Base-by-base conservation (phyloP, 1,140 invertebrate species). In the Drosophila neocordata region DNA sequence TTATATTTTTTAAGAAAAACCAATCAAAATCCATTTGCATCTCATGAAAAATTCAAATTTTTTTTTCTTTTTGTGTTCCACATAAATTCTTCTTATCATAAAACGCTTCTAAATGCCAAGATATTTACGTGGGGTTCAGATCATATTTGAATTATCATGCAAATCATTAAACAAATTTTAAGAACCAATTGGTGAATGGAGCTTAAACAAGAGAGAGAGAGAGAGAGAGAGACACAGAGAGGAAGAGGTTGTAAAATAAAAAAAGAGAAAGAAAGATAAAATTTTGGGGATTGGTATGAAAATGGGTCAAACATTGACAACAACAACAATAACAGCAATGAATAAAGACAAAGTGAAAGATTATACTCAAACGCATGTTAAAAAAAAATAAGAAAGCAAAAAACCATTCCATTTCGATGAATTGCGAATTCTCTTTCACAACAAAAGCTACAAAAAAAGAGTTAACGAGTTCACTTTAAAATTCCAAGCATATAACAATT, bases 131-230 rank as follows among this genome's bases (percentile, higher is more conserved):
- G 24, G 6, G 41, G 8, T 20, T 44, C 15, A 48, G 41, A 20
- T 48, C 41, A 48, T 20, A 8, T 4, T 48, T 20, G 18, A 65
- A 73, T 69, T 76, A 59, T 76, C 60, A 76, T 76, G 73, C 73
- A 76, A 76, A 76, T 76, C 37, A 27, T 5, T 4, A 11, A 35
- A 13, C 15, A 48, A 20, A 31, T 7, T 6, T 4, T 6, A 31
- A 31, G 27, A 31, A 48, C 15, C 15, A 48, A 20, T 48, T 48
- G 41, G 41, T 48, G 41, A 48, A 48, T 48, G 41, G 18, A 48
- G 20, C 15, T 2, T 15, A 48, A 18, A 48, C 8, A 18, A 15
- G 11, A 35, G 15, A 53, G 9, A 4, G 52, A 18, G 9, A 52
- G 6, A 24, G 24, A 12, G n/a, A 2, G 4, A 9, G 59, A 12